Percentiles rank a stretch among this genome's conserved stretches.
Conservation (phyloP, 2,888 invertebrate genomes). For the Octodonta nipae region DNA sequence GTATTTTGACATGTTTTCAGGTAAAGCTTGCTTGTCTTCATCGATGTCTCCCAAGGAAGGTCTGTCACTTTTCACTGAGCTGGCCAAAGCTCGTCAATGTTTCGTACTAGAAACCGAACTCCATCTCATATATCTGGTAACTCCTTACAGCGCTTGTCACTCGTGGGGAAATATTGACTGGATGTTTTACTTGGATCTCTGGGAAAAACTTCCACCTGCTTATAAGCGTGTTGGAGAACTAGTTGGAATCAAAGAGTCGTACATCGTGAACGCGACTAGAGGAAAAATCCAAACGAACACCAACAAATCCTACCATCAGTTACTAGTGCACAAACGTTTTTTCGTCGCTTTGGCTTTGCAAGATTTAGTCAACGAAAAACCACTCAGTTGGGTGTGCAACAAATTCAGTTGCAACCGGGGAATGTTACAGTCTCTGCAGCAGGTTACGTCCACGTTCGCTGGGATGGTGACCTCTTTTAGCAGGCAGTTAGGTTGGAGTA, state of each 20-base stretch:
- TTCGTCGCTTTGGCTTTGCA: conserved; percentile 82
- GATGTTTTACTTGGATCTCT: conserved; percentile 64
- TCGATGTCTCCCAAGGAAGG: conserved; percentile 93
- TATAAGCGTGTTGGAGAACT: conserved; percentile 78
- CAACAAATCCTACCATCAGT: conserved; percentile 34
- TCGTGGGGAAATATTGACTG: conserved; percentile 71
- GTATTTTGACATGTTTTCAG: too few species aligned
- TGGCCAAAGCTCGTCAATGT: conserved; percentile 77
- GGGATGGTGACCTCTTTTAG: conserved; percentile 97
- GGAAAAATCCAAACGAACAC: conserved; percentile 48
- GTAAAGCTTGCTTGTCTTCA: conserved; percentile 82
- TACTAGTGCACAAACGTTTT: conserved; percentile 63
- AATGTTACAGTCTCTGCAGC: conserved; percentile 84
- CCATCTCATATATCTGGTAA: conserved; percentile 89
- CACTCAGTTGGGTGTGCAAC: conserved; percentile 62
- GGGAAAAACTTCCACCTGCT: conserved; percentile 64
- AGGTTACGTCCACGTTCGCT: conserved; percentile 88
- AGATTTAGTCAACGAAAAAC: conserved; percentile 83
- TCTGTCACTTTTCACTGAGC: conserved; percentile 71
- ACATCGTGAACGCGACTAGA: conserved; percentile 64
- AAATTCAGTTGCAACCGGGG: conserved; percentile 83
- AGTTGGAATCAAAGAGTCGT: conserved; percentile 78
- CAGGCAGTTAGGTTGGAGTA: conserved; percentile 80
- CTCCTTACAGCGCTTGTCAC: conserved; percentile 77
- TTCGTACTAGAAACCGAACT: conserved; percentile 89